These are phyloP conservation scores for Globia sparganii DNA, from an alignment of 2,888 invertebrate genomes.

Conservation along the genomic window DNA sequence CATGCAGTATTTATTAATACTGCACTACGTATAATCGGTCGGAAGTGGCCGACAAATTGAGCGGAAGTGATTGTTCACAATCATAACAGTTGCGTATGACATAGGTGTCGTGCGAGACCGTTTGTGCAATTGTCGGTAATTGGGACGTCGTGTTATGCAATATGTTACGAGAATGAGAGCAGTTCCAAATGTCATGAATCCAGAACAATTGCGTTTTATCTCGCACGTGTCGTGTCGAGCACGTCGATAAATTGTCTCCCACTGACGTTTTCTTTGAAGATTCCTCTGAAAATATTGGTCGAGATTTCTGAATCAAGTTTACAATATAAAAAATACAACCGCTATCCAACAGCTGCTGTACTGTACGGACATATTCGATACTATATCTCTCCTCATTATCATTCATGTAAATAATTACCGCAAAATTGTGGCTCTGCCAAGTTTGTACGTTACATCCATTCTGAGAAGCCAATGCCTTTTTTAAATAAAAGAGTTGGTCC, in stretches of 20 bases:
- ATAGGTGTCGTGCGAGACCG: conserved; percentile 72
- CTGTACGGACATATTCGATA: conserved; percentile 9
- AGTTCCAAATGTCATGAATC: conserved; percentile 73
- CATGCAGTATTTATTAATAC: too few relatives aligned
- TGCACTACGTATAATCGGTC: conserved; percentile 70
- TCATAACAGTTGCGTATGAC: conserved; percentile 67
- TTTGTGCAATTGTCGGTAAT: conserved; percentile 69
- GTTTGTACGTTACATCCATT: conserved; percentile 35
- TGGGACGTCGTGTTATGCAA: conserved; percentile 72
- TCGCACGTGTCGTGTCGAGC: conserved; percentile 59
- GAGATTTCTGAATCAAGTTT: conserved; percentile 24
- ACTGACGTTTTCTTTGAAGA: conserved; percentile 66
- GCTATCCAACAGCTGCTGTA: conserved; percentile 12
- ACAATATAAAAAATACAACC: not conserved
- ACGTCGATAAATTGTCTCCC: conserved; percentile 56
- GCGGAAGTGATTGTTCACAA: conserved; percentile 81
- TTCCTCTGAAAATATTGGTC: conserved; percentile 29
- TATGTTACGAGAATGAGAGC: conserved; percentile 65
- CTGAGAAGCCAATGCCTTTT: conserved; percentile 59
- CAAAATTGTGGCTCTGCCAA: conserved; percentile 53
- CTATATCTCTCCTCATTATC: conserved; percentile 45
- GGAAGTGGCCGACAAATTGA: conserved; percentile 76
- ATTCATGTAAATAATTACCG: conserved; percentile 49
- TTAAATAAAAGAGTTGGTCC: conserved; percentile 42
- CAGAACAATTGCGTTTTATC: conserved; percentile 70